phyloP scores from a whole-genome alignment of 2,888 invertebrate genomes.

The Lasius platythorax region DNA sequence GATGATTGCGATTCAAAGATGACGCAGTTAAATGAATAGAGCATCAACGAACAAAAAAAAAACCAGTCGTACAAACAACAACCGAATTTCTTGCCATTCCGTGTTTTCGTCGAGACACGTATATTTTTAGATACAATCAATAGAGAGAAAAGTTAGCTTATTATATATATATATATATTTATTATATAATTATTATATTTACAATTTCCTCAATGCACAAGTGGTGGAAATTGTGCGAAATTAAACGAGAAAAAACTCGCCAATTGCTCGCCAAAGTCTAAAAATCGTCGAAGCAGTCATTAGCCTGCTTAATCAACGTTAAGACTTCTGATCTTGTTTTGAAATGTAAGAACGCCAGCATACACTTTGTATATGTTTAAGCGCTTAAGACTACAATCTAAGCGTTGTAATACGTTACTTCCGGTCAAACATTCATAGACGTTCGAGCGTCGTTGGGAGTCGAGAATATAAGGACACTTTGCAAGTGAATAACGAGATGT shows the following conservation, averaged over 20 bases:
- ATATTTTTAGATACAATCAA: neutral
- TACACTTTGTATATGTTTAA: conserved; percentile 80
- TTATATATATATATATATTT: neutral
- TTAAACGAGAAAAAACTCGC: neutral
- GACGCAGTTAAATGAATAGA: conserved; percentile 65
- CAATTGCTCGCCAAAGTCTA: neutral
- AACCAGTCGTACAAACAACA: neutral
- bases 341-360: conserved; percentile 44
- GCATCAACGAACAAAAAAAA: conserved; percentile 45
- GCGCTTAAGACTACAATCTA: conserved; percentile 81
- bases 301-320: neutral
- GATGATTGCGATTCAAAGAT: conserved; percentile 55
- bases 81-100: conserved; percentile 41
- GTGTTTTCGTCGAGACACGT: neutral
- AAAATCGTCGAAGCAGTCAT: neutral
- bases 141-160: neutral
- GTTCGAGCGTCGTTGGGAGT: conserved; percentile 47
- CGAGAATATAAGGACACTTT: conserved; percentile 75
- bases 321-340: conserved; percentile 19
- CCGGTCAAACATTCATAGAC: conserved; percentile 79
- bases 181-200: neutral
- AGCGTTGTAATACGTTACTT: conserved; percentile 84
- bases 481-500: conserved; percentile 49
- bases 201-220: neutral
- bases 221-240: neutral